Percentiles rank a stretch among this genome's conserved stretches.
Evolutionary conservation across 2,113 vertebrate species (phyloP).

Genomic region (Equus quagga): DNA sequence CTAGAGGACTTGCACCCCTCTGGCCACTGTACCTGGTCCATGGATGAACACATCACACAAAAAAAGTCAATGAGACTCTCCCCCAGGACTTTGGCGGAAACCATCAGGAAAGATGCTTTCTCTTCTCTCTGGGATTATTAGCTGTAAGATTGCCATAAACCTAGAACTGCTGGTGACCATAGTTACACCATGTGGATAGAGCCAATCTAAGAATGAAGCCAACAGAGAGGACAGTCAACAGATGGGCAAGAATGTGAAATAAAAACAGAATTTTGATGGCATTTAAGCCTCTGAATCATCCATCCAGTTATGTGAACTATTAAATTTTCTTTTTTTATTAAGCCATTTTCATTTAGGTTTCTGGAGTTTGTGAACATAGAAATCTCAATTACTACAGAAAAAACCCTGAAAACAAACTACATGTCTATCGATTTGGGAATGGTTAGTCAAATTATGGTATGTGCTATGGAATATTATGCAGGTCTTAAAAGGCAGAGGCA

Average conservation of each 20-base stretch:
- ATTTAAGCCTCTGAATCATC: background rate
- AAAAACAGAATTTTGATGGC: background rate
- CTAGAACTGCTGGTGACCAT: background rate
- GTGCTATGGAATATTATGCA: background rate
- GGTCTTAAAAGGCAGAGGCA: background rate
- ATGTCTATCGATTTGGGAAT: background rate
- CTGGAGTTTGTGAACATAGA: background rate
- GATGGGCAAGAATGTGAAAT: background rate
- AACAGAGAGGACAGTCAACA: background rate
- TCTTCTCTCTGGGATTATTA: background rate
- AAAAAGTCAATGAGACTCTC: background rate
- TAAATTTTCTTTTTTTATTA: background rate
- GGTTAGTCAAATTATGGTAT: background rate
- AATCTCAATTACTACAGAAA: background rate
- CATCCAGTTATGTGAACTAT: background rate
- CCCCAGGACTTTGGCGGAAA: background rate
- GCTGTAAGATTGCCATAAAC: background rate
- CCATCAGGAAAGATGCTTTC: background rate
- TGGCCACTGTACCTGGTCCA: background rate
- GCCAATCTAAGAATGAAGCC: background rate
- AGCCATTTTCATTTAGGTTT: background rate
- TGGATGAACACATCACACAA: background rate
- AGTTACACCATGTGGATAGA: background rate
- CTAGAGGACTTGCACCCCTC: background rate
- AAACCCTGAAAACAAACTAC: background rate